Evolutionary conservation across 2,113 vertebrate species (phyloP).

Genomic region (Microtus richardsoni): DNA sequence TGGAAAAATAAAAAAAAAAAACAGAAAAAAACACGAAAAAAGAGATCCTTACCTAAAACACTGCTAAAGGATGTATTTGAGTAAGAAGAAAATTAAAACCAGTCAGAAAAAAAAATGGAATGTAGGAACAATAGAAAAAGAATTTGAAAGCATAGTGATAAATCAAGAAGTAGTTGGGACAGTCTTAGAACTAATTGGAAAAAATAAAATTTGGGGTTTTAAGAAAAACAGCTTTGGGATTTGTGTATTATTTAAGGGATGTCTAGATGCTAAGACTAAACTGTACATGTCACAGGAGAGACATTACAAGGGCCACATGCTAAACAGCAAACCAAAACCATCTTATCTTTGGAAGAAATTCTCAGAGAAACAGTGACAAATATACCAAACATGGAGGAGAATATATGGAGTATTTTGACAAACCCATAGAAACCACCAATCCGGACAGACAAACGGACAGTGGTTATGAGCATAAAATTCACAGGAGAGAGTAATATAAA

Average conservation of each 20-base stretch:
- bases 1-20: no score
- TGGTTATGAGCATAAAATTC: background rate
- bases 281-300: background rate
- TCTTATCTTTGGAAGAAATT: conserved; percentile 14
- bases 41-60: background rate
- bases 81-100: background rate
- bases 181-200: background rate
- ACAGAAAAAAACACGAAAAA: no score
- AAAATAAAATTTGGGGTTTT: background rate
- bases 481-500: background rate
- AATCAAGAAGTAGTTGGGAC: background rate
- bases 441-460: background rate
- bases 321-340: conserved; percentile 9
- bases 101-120: background rate
- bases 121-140: background rate
- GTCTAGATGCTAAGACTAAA: background rate
- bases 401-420: background rate
- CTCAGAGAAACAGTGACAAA: background rate
- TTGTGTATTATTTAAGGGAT: background rate
- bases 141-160: background rate
- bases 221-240: background rate
- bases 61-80: background rate
- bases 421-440: background rate
- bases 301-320: background rate
- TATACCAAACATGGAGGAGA: background rate